These are phyloP conservation scores for Halotydeus destructor DNA, from an alignment of 1,140 invertebrate genomes.

Conservation along the genomic window DNA sequence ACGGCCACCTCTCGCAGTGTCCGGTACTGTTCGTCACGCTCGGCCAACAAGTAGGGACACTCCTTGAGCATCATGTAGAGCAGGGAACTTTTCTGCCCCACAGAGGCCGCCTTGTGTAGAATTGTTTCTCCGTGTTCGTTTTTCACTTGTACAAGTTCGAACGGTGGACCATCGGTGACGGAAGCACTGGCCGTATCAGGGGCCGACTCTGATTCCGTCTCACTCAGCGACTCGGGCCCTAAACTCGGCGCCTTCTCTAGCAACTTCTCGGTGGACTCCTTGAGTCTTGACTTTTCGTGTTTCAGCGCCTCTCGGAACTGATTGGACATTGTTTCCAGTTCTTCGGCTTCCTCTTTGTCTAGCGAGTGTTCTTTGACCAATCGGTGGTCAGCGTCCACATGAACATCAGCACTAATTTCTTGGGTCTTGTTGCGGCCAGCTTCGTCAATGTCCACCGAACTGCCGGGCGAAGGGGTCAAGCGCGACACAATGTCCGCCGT, in stretches of 20 bases:
- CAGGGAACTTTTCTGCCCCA: constrained; percentile 22
- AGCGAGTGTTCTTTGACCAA: constrained; percentile 3
- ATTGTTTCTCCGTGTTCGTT: constrained; percentile 69
- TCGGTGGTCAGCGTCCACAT: constrained; percentile 5
- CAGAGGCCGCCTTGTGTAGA: constrained; percentile 54
- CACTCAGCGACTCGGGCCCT: not conserved
- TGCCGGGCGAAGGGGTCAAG: constrained; percentile 2
- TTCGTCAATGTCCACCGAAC: not conserved
- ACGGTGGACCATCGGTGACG: constrained; percentile 6
- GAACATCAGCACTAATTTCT: constrained; percentile 8
- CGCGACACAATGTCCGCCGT: constrained; percentile 18
- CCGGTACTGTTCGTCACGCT: constrained; percentile 53
- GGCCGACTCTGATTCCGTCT: not conserved
- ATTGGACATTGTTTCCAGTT: constrained; percentile 10
- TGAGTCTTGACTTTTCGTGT: constrained; percentile 12
- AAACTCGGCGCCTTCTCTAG: constrained; percentile 2
- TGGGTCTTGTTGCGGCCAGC: not conserved
- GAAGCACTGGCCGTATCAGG: not conserved
- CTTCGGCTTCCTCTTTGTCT: constrained; percentile 7
- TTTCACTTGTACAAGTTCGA: constrained; percentile 24
- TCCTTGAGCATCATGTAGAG: constrained; percentile 53
- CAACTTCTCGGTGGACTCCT: constrained; percentile 9
- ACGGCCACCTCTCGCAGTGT: constrained; percentile 66
- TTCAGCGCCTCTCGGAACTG: constrained; percentile 8
- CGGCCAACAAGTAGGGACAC: constrained; percentile 43